Base-by-base conservation (phyloP, 2,113 vertebrate genomes). In the Mohoua ochrocephala region DNA sequence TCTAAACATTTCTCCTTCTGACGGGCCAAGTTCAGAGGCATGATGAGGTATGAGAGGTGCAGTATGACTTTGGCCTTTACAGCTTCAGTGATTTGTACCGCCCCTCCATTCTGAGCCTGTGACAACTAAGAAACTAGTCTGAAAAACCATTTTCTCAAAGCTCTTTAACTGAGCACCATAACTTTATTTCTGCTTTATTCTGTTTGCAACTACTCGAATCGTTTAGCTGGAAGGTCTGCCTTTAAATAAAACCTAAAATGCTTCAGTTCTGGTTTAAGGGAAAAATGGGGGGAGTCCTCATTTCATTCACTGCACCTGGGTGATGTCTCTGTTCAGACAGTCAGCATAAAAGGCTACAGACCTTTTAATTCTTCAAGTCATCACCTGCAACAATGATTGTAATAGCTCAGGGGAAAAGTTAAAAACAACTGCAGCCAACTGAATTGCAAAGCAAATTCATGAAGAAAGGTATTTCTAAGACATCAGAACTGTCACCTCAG, bases 361-460 rank as follows among this genome's bases (percentile, higher is more conserved):
- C 24, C 44, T 94, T 84, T 47, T 91, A 95, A 95, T 84, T 95
- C 50, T 74, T 94, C 15, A 52, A 20, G 52, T 59, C 70, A 91
- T 54, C 54, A 63, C 24, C 70, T 83, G 37, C 52, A 87, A 80
- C 14, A 57, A 79, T 1, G 2, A 88, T 16, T 18, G 53, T 23
- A 84, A 76, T 11, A 73, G 31, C 6, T 23, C 67, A 50, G 23
- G 30, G 87, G 42, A 84, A 88, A 84, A 94, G 28, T 71, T 68
- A 57, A 79, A 95, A 53, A 87, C 0, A 18, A 73, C 50, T 76
- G 39, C n/a, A 77, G 65, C 56, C 49, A 71, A 89, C 15, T 84
- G 87, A 88, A 96, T 28, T 93, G 64, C 83, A 94, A 92, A 95
- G 54, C 18, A 92, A 94, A 94, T 80, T 68, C 59, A 78, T 52